phyloP scores from a whole-genome alignment of 2,797 vertebrate species.

The Arctocebus calabarensis region DNA sequence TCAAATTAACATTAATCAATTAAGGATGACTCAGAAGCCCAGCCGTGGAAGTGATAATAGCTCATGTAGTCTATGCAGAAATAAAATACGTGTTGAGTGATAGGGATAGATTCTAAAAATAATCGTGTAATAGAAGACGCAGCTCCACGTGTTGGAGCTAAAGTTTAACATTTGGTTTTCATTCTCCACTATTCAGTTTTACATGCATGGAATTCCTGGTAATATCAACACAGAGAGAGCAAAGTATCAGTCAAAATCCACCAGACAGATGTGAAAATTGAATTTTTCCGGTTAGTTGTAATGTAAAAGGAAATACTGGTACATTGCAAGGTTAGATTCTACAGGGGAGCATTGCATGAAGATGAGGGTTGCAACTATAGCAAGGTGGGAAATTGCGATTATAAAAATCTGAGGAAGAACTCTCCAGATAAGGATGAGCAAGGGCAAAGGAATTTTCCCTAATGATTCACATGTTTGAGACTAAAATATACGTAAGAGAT shows the following conservation, averaged over 20 bases:
- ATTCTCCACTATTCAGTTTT: constrained; percentile 65
- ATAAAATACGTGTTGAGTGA: constrained; percentile 35
- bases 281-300: constrained; percentile 79
- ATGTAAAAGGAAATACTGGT: constrained; percentile 71
- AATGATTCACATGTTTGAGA: constrained; percentile 27
- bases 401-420: constrained; percentile 58
- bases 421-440: constrained; percentile 39
- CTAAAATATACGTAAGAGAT: background rate
- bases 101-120: constrained; percentile 48
- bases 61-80: background rate
- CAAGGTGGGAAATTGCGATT: constrained; percentile 68
- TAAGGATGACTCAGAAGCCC: background rate
- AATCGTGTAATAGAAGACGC: constrained; percentile 41
- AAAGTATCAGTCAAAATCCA: constrained; percentile 77
- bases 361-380: constrained; percentile 57
- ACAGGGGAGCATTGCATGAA: background rate
- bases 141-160: background rate
- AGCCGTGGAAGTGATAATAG: background rate
- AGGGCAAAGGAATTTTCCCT: constrained; percentile 52
- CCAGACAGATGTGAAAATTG: constrained; percentile 82
- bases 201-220: constrained; percentile 73
- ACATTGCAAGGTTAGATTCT: background rate
- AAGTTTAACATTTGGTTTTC: constrained; percentile 75
- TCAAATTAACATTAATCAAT: constrained; percentile 44
- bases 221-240: constrained; percentile 53